These are phyloP conservation scores for Carcina quercana DNA, from an alignment of 2,888 invertebrate genomes.

Conservation along the genomic window DNA sequence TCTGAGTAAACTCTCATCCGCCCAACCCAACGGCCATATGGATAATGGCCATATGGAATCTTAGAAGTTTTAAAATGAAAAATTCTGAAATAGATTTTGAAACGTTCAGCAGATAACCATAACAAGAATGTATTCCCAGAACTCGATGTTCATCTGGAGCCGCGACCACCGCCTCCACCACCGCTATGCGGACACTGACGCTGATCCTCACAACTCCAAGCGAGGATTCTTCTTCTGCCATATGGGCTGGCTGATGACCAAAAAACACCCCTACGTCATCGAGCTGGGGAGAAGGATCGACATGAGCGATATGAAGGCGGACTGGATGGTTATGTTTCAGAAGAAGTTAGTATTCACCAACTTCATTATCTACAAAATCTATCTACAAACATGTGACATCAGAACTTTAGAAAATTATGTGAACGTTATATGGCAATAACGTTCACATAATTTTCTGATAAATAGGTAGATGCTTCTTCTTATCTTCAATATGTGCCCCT, in stretches of 20 bases:
- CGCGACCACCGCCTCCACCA: slow-evolving; percentile 88
- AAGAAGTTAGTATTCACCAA: slow-evolving; percentile 78
- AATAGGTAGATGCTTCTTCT: no score
- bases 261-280: slow-evolving; percentile 85
- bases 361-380: no score
- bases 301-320: slow-evolving; percentile 82
- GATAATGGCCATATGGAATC: no score
- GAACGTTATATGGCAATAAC: no score
- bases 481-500: no score
- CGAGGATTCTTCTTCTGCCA: slow-evolving; percentile 93
- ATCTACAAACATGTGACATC: no score
- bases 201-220: slow-evolving; percentile 86
- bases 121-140: slow-evolving; percentile 74
- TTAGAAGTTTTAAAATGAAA: no score
- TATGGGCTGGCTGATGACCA: slow-evolving; percentile 88
- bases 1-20: no score
- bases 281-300: slow-evolving; percentile 80
- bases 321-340: slow-evolving; percentile 83
- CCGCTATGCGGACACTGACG: slow-evolving; percentile 80
- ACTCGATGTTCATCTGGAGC: slow-evolving; percentile 84
- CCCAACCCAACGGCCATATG: no score
- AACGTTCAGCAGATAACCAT: no score
- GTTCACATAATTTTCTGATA: neutral
- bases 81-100: no score
- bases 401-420: no score